These are phyloP conservation scores for Podargus strigoides DNA, from an alignment of 2,797 vertebrate species.

Conservation along the genomic window DNA sequence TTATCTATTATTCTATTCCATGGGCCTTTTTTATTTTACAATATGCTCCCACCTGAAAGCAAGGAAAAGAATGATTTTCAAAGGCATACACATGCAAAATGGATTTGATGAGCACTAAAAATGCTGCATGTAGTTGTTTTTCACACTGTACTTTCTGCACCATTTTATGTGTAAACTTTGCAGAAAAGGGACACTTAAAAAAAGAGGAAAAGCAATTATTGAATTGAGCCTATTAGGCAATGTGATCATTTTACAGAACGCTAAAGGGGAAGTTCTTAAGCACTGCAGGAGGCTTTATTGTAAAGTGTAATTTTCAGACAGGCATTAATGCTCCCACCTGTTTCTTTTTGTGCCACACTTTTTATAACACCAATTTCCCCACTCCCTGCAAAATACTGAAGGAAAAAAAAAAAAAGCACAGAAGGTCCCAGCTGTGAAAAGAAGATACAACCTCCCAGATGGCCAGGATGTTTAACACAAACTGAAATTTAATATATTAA, in stretches of 20 bases:
- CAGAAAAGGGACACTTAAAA: neutral
- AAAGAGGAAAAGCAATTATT: constrained; percentile 35
- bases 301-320: constrained; percentile 45
- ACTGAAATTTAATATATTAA: constrained; percentile 13
- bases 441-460: neutral
- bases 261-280: constrained; percentile 16
- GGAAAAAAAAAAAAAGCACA: neutral
- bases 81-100: neutral
- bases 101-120: constrained; percentile 4
- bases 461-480: neutral
- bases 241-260: constrained; percentile 24
- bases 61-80: neutral
- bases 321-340: constrained; percentile 26
- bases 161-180: constrained; percentile 32
- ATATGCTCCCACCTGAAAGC: neutral
- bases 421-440: neutral
- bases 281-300: constrained; percentile 30
- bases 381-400: neutral
- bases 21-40: neutral
- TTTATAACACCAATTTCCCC: constrained; percentile 19
- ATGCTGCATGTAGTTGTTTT: constrained; percentile 31
- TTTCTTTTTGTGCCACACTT: constrained; percentile 20
- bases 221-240: constrained; percentile 28
- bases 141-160: constrained; percentile 8
- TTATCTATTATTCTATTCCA: neutral